phyloP scores from a whole-genome alignment of 2,888 invertebrate genomes.

The Prostheceraeus crozeri region DNA sequence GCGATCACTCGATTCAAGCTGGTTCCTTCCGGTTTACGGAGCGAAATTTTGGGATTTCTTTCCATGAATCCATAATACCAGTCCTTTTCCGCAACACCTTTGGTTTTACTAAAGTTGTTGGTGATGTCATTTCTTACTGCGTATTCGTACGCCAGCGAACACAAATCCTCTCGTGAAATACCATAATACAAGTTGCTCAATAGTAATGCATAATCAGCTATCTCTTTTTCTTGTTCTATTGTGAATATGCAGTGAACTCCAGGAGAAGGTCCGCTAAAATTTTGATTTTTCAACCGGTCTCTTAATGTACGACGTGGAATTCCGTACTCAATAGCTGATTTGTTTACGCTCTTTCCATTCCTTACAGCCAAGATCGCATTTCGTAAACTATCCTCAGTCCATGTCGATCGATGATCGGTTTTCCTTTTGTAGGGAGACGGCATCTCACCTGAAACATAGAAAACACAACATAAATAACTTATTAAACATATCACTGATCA shows the following conservation, averaged over 20 bases:
- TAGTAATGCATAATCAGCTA: slow-evolving; percentile 10
- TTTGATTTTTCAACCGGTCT: no score
- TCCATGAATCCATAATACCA: slow-evolving; percentile 13
- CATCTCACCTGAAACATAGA: no score
- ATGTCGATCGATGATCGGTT: slow-evolving; percentile 8
- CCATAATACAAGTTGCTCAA: slow-evolving; percentile 9
- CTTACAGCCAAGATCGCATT: no score
- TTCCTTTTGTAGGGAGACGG: neutral
- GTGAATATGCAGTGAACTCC: slow-evolving; percentile 10
- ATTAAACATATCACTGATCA: no score
- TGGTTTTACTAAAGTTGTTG: slow-evolving; percentile 10
- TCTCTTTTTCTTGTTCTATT: slow-evolving; percentile 1
- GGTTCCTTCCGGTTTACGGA: slow-evolving; percentile 16
- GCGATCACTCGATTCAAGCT: slow-evolving; percentile 5
- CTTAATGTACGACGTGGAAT: no score
- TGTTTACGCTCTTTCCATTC: no score
- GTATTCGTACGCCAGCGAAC: slow-evolving; percentile 1
- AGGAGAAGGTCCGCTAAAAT: no score
- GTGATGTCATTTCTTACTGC: slow-evolving; percentile 9
- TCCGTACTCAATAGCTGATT: no score
- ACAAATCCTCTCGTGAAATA: neutral
- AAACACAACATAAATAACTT: no score
- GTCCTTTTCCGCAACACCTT: neutral
- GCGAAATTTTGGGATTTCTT: neutral
- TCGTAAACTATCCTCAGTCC: no score